A percentile compares a stretch with the other conserved stretches of the same genome.
These are phyloP conservation scores for Cyclargus thomasi DNA, from an alignment of 1,140 invertebrate species.

Conservation along the genomic window DNA sequence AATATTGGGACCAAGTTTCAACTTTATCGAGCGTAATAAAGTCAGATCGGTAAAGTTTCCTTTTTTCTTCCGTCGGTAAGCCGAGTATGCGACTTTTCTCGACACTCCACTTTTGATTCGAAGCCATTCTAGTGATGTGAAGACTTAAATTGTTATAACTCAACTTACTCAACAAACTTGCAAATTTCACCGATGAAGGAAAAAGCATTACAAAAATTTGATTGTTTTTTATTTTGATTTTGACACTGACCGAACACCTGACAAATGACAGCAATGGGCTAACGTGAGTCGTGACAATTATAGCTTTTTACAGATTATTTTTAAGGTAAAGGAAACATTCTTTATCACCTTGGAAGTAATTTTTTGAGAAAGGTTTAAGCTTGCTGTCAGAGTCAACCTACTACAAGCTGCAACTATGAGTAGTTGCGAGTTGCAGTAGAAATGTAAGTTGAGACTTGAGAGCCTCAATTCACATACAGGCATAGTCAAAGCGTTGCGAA, in stretches of 20 bases:
- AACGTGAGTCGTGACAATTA: too few relatives aligned
- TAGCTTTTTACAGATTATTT: too few relatives aligned
- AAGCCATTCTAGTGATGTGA: constrained; percentile 37
- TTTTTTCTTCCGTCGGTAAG: constrained; percentile 50
- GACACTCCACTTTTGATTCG: constrained; percentile 43
- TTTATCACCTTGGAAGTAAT: too few relatives aligned
- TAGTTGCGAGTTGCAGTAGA: too few relatives aligned
- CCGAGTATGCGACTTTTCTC: constrained; percentile 45
- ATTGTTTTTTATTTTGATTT: neutral
- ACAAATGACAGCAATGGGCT: too few relatives aligned
- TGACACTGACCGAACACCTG: neutral
- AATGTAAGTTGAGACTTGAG: too few relatives aligned
- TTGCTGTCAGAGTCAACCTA: too few relatives aligned
- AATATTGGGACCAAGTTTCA: constrained; percentile 78
- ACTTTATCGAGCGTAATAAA: constrained; percentile 59
- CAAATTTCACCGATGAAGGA: neutral
- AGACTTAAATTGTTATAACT: neutral
- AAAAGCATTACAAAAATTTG: constrained; percentile 1
- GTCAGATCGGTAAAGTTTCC: constrained; percentile 47
- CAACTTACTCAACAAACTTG: neutral
- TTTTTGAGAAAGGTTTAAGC: too few relatives aligned
- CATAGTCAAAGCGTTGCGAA: too few relatives aligned
- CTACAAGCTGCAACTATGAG: too few relatives aligned
- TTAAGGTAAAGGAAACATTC: too few relatives aligned
- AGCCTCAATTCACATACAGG: too few relatives aligned